Percentiles rank a stretch among this genome's conserved stretches.
phyloP scores from a whole-genome alignment of 2,888 invertebrate genomes.

The Dilophus febrilis region DNA sequence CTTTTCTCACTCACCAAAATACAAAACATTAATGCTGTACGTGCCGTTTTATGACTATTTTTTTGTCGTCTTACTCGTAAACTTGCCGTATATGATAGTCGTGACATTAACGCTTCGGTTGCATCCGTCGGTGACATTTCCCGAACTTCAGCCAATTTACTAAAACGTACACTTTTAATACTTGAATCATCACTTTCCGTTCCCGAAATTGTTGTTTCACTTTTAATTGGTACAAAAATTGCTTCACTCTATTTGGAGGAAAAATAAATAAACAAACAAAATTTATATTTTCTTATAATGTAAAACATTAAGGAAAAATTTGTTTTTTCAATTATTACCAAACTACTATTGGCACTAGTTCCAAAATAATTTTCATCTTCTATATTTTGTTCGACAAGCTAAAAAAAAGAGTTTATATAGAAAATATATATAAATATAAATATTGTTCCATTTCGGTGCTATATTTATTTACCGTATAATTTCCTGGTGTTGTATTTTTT shows the following conservation, averaged over 20 bases:
- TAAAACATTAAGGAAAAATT: too few relatives aligned
- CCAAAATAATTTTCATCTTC: conserved; percentile 66
- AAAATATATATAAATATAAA: conserved; percentile 6
- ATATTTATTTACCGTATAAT: conserved; percentile 47
- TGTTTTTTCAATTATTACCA: too few relatives aligned
- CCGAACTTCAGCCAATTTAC: conserved; percentile 71
- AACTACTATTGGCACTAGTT: conserved; percentile 42
- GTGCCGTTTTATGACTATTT: conserved; percentile 48
- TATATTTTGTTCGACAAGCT: conserved; percentile 56
- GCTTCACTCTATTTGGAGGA: conserved; percentile 61
- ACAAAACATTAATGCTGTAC: conserved; percentile 72
- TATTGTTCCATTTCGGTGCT: conserved; percentile 5
- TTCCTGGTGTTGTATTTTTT: conserved; percentile 42
- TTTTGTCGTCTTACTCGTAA: conserved; percentile 53
- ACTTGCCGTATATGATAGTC: conserved; percentile 88
- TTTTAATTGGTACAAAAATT: conserved; percentile 78
- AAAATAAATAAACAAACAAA: conserved; percentile 3
- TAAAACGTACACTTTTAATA: conserved; percentile 74
- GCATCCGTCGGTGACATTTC: conserved; percentile 84
- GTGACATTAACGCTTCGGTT: conserved; percentile 78
- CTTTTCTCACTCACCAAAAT: conserved; percentile 69
- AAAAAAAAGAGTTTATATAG: conserved; percentile 23
- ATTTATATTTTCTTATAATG: conserved; percentile 3
- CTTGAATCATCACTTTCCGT: conserved; percentile 76
- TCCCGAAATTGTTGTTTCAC: conserved; percentile 37